Conservation (phyloP, 1,140 invertebrate species). For the Plectrocnemia conspersa region DNA sequence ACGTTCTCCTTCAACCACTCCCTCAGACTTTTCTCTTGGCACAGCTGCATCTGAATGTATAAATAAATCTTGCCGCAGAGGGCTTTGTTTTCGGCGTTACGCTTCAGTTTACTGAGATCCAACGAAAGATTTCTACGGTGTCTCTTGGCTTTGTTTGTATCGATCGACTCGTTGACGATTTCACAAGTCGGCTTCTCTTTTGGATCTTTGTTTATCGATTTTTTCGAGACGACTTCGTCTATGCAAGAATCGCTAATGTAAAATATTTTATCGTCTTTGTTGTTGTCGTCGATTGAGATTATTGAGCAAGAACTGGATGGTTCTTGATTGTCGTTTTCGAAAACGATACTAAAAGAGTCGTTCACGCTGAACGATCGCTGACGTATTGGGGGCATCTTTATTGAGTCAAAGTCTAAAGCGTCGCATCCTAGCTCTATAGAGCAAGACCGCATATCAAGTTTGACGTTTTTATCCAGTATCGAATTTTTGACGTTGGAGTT, state of each 20-base stretch:
- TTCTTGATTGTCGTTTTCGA: constrained; percentile 39
- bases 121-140: constrained; percentile 46
- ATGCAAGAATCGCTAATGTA: too few species aligned
- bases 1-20: constrained; percentile 75
- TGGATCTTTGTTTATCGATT: too few species aligned
- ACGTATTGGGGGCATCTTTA: constrained; percentile 38
- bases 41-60: constrained; percentile 97
- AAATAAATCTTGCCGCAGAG: constrained; percentile 63
- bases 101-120: constrained; percentile 39
- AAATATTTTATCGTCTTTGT: background rate
- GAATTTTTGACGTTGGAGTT: background rate
- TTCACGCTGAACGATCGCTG: constrained; percentile 47
- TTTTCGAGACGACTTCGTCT: too few species aligned
- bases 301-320: too few species aligned
- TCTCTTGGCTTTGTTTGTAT: constrained; percentile 20
- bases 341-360: constrained; percentile 47
- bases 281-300: background rate
- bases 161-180: constrained; percentile 3
- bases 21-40: constrained; percentile 78
- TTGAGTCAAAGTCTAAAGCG: constrained; percentile 38
- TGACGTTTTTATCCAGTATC: constrained; percentile 14
- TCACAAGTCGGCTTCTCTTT: background rate
- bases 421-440: constrained; percentile 39
- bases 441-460: constrained; percentile 20
- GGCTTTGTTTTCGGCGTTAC: constrained; percentile 17